phyloP scores from a whole-genome alignment of 2,113 vertebrate genomes.

The Nipponia nippon region DNA sequence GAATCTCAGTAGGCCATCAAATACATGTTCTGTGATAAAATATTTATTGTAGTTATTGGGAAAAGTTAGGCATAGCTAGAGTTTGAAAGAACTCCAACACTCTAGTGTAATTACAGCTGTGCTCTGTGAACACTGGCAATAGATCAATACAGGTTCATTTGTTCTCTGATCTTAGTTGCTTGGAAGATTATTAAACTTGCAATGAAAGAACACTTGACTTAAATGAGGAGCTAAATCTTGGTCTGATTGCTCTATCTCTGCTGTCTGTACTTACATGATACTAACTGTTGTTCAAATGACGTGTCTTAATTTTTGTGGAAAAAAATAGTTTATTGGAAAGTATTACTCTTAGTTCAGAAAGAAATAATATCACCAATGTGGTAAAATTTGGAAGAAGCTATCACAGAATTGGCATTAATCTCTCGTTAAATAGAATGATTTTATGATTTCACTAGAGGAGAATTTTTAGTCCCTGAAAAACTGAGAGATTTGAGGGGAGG shows the following conservation, averaged over 20 bases:
- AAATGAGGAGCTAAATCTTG: slow-evolving; percentile 75
- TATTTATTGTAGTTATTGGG: slow-evolving; percentile 95
- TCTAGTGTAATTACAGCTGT: slow-evolving; percentile 87
- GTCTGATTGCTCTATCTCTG: slow-evolving; percentile 53
- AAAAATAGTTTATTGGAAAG: slow-evolving; percentile 7
- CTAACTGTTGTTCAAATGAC: slow-evolving; percentile 32
- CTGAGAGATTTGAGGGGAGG: background rate
- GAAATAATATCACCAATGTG: background rate
- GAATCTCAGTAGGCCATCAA: slow-evolving; percentile 91
- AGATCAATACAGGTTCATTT: slow-evolving; percentile 80
- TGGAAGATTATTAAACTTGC: slow-evolving; percentile 72
- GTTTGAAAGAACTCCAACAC: slow-evolving; percentile 89
- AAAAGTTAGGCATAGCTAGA: slow-evolving; percentile 82
- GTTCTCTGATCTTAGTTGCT: slow-evolving; percentile 78
- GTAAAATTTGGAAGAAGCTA: background rate
- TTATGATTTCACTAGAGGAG: background rate
- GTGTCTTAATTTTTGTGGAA: slow-evolving; percentile 49
- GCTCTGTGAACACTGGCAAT: slow-evolving; percentile 71
- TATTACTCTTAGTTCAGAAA: background rate
- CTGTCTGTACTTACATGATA: background rate
- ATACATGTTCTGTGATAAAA: slow-evolving; percentile 97
- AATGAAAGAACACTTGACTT: slow-evolving; percentile 76
- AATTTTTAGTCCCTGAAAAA: background rate
- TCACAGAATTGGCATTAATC: background rate
- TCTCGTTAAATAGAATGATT: background rate